phyloP scores from a whole-genome alignment of 2,797 vertebrate species.

The Danio kyathit region DNA sequence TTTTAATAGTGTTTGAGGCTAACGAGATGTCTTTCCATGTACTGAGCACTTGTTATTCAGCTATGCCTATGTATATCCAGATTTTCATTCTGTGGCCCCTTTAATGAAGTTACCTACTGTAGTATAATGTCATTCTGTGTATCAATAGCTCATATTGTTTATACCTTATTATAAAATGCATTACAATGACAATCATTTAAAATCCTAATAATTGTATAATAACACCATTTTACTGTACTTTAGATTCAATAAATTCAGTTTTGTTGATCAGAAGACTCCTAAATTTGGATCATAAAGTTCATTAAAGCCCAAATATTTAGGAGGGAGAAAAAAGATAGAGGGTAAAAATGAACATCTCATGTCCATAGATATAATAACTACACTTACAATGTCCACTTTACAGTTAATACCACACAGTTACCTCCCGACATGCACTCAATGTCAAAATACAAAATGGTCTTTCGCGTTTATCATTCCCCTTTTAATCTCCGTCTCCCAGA shows the following conservation, averaged over 20 bases:
- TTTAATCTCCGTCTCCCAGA: slow-evolving; percentile 51
- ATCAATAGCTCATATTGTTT: too few relatives aligned
- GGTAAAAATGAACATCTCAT: not conserved
- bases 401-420: not conserved
- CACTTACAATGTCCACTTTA: slow-evolving; percentile 17
- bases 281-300: not conserved
- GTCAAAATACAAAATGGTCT: slow-evolving; percentile 10
- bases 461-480: slow-evolving; percentile 46
- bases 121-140: too few relatives aligned
- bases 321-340: not conserved
- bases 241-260: not conserved
- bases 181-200: not conserved
- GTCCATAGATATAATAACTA: not conserved
- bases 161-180: not conserved
- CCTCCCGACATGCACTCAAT: not conserved
- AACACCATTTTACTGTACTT: not conserved
- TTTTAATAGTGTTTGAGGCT: too few relatives aligned
- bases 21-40: too few relatives aligned
- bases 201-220: not conserved
- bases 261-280: not conserved
- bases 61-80: too few relatives aligned
- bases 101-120: too few relatives aligned
- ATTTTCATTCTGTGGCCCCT: too few relatives aligned
- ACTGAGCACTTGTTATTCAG: too few relatives aligned
- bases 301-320: not conserved